Percentiles rank a stretch among this genome's conserved stretches.
These are phyloP conservation scores for Hirtodrosophila histrioides DNA, from an alignment of 2,888 invertebrate species.

Conservation along the genomic window DNA sequence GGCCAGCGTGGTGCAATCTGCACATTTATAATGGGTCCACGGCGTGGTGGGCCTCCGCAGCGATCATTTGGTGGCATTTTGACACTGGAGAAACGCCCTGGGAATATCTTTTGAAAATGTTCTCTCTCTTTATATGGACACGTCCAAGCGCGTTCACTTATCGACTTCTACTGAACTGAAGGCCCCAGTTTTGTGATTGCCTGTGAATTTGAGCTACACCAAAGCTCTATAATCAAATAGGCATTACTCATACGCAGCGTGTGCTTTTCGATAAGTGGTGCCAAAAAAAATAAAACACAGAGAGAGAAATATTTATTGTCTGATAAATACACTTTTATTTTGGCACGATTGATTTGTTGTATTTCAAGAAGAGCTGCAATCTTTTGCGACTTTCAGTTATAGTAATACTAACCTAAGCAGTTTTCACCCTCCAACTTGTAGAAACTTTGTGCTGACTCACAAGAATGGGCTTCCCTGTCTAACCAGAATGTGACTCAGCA, in stretches of 20 bases:
- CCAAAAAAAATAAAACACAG: neutral
- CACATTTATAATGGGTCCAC: constrained; percentile 76
- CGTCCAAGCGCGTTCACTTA: constrained; percentile 50
- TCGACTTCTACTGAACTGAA: constrained; percentile 32
- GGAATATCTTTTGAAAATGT: neutral
- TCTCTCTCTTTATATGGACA: neutral
- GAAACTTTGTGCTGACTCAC: constrained; percentile 5
- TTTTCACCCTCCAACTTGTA: neutral
- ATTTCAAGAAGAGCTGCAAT: neutral
- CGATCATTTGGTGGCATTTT: constrained; percentile 67
- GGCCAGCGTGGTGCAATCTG: constrained; percentile 72
- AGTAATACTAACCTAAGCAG: neutral
- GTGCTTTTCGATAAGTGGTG: constrained; percentile 17
- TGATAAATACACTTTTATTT: constrained; percentile 1
- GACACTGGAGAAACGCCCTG: neutral
- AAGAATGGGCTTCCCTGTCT: constrained; percentile 8
- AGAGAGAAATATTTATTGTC: constrained; percentile 5
- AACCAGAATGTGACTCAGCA: constrained; percentile 2
- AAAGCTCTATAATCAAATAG: constrained; percentile 31
- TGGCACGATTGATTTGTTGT: neutral
- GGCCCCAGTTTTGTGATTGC: constrained; percentile 5
- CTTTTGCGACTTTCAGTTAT: neutral
- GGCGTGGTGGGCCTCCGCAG: constrained; percentile 66
- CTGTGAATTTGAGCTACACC: neutral
- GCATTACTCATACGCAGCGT: constrained; percentile 54